Percentiles rank a stretch among this genome's conserved stretches.
phyloP scores from a whole-genome alignment of 2,888 invertebrate genomes.

The Pachycephus smyrnensis region DNA sequence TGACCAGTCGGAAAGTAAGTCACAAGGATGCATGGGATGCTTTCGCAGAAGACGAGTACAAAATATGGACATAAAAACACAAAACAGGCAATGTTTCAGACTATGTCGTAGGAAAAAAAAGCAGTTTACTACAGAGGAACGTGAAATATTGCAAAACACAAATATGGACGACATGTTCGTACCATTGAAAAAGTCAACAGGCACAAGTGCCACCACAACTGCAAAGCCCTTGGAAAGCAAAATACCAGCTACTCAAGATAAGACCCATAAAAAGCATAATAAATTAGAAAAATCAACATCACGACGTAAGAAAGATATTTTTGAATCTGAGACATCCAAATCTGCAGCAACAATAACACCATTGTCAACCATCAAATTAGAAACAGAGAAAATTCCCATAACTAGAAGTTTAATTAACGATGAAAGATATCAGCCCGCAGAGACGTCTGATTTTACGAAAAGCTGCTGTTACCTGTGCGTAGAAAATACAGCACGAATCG shows the following conservation, averaged over 20 bases:
- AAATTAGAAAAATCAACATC: neutral
- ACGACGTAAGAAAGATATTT: neutral
- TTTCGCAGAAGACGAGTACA: neutral
- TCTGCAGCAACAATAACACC: neutral
- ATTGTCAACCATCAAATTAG: neutral
- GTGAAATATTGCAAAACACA: neutral
- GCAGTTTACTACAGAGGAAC: neutral
- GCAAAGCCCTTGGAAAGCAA: neutral
- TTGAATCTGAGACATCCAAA: neutral
- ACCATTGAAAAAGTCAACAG: neutral
- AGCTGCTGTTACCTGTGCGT: constrained; percentile 48
- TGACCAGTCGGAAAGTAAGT: neutral
- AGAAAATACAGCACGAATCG: constrained; percentile 36
- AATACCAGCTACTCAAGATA: neutral
- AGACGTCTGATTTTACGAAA: constrained; percentile 35
- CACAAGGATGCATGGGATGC: neutral
- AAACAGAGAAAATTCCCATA: neutral
- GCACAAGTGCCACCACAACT: neutral
- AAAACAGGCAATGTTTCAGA: neutral
- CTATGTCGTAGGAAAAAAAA: neutral
- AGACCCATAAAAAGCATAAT: neutral
- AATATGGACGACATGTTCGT: neutral
- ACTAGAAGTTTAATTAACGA: neutral
- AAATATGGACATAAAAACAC: neutral
- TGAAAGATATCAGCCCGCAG: neutral